Conservation (phyloP, 2,888 invertebrate genomes). For the Mermis nigrescens region DNA sequence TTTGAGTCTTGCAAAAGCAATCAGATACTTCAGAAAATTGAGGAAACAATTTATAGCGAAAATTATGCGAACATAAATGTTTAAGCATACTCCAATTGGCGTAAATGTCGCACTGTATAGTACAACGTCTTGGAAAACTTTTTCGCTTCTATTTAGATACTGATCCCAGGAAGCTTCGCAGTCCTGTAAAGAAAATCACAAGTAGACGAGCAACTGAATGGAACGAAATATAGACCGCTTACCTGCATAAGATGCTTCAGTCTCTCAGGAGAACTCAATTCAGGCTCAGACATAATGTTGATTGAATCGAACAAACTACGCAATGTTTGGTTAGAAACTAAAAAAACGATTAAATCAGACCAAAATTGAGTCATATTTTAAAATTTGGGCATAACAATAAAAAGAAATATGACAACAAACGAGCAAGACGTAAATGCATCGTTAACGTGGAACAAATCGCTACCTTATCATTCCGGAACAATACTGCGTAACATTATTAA, state of each 20-base stretch:
- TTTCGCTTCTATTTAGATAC: not conserved
- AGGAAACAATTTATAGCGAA: too few relatives aligned
- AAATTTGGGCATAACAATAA: too few relatives aligned
- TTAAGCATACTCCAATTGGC: not conserved
- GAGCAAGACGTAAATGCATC: too few relatives aligned
- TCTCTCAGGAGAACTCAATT: conserved; percentile 85
- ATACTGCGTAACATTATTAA: too few relatives aligned
- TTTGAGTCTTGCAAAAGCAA: too few relatives aligned
- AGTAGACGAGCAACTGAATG: not conserved
- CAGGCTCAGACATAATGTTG: conserved; percentile 78
- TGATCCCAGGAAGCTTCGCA: not conserved
- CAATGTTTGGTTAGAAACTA: conserved; percentile 77
- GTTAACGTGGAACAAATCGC: too few relatives aligned
- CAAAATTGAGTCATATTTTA: too few relatives aligned
- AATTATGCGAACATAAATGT: too few relatives aligned
- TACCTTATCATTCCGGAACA: too few relatives aligned
- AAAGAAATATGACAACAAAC: too few relatives aligned
- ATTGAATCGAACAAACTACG: conserved; percentile 80
- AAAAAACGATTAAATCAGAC: conserved; percentile 23
- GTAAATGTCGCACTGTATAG: not conserved
- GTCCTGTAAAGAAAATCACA: not conserved
- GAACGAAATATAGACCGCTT: not conserved
- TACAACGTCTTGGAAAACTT: not conserved
- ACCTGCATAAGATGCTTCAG: conserved; percentile 52
- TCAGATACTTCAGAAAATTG: too few relatives aligned